These are phyloP conservation scores for Actinia tenebrosa DNA, from an alignment of 64 coral and sea anemone species.

Conservation along the genomic window DNA sequence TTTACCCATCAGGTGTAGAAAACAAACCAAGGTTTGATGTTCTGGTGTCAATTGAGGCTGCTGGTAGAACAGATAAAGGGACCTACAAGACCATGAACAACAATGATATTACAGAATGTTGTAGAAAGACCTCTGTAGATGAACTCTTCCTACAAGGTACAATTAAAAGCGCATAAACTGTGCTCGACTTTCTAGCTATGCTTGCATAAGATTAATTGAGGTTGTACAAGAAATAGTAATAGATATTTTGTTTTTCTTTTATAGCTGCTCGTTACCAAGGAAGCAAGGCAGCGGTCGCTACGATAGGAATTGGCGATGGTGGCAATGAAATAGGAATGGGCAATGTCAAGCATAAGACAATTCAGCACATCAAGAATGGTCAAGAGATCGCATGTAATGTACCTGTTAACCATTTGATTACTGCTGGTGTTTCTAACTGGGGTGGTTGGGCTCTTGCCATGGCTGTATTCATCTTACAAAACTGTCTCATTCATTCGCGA, in stretches of 20 bases:
- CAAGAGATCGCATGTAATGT: constrained; percentile 65
- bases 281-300: constrained; percentile 34
- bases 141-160: constrained; percentile 76
- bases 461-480: constrained; percentile 57
- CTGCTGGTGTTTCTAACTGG: constrained; percentile 97
- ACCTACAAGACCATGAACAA: constrained; percentile 68
- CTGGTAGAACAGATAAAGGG: constrained; percentile 28
- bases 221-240: too few species aligned
- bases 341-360: constrained; percentile 57
- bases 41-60: constrained; percentile 76
- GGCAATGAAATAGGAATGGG: constrained; percentile 99
- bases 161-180: neutral
- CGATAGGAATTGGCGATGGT: constrained; percentile 91
- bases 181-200: too few species aligned
- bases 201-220: too few species aligned
- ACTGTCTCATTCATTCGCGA: constrained; percentile 70
- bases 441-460: constrained; percentile 80
- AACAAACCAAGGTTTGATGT: constrained; percentile 53
- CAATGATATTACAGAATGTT: constrained; percentile 44
- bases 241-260: too few species aligned
- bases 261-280: neutral
- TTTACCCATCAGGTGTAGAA: constrained; percentile 28
- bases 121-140: constrained; percentile 67
- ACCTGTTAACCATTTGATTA: constrained; percentile 72
- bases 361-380: constrained; percentile 62